A percentile compares a stretch with the other conserved stretches of the same genome.
Evolutionary conservation across 2,113 vertebrate genomes (phyloP).

Genomic region (Deroptyus accipitrinus): DNA sequence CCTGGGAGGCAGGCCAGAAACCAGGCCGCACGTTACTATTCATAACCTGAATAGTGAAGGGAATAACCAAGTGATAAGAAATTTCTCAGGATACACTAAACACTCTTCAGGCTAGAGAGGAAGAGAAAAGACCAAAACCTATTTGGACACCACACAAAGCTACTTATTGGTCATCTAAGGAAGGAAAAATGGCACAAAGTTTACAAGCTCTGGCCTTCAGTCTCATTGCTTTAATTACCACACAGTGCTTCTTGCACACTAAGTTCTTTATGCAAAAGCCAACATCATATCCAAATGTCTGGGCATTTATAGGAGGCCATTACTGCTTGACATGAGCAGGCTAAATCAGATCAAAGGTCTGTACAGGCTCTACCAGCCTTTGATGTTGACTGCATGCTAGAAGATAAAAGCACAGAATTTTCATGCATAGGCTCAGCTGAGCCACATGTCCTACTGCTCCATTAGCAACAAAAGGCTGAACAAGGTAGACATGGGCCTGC

Average conservation of each 20-base stretch:
- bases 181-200: neutral
- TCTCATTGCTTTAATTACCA: neutral
- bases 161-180: no score
- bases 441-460: neutral
- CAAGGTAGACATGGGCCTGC: neutral
- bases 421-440: neutral
- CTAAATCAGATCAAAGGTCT: neutral
- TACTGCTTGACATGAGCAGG: neutral
- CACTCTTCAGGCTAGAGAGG: neutral
- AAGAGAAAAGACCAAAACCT: neutral
- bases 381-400: neutral
- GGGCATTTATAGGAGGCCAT: neutral
- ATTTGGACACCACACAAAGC: neutral
- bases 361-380: neutral
- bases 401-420: neutral
- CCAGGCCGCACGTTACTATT: neutral
- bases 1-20: neutral
- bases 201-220: neutral
- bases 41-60: neutral
- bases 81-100: neutral
- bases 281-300: neutral
- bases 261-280: neutral
- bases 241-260: neutral
- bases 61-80: neutral
- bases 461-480: neutral